Percentiles rank a stretch among this genome's conserved stretches.
Conservation (phyloP, 1,140 invertebrate genomes). For the Penaeus indicus region DNA sequence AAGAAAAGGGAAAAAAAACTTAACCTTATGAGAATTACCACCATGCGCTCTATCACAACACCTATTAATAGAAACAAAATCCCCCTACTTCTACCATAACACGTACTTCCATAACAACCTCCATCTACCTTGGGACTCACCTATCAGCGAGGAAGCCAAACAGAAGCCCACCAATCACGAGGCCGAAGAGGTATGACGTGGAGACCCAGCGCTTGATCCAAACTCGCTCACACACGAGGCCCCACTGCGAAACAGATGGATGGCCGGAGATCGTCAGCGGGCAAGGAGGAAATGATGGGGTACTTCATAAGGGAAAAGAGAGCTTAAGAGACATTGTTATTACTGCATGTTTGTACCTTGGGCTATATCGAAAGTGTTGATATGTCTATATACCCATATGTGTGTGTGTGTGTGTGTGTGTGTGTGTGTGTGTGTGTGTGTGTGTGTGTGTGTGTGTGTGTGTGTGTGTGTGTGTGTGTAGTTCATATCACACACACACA, state of each 20-base stretch:
- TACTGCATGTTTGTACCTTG: no score
- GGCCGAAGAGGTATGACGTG: conserved; percentile 73
- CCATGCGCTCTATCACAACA: no score
- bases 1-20: no score
- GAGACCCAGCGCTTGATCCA: conserved; percentile 71
- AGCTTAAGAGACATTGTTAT: no score
- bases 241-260: conserved; percentile 70
- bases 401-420: conserved; percentile 37
- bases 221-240: conserved; percentile 73
- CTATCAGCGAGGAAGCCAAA: conserved; percentile 74
- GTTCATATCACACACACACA: no score
- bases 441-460: no score
- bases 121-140: conserved; percentile 62
- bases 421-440: conserved; percentile 26
- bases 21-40: no score
- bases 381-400: neutral
- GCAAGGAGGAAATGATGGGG: neutral
- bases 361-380: neutral
- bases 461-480: no score
- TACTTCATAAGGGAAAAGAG: neutral
- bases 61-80: no score
- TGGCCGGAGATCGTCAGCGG: no score
- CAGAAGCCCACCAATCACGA: conserved; percentile 74
- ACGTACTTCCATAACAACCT: no score
- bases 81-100: no score